Base-by-base conservation (phyloP, 2,113 vertebrate species). In the Poicephalus gulielmi region DNA sequence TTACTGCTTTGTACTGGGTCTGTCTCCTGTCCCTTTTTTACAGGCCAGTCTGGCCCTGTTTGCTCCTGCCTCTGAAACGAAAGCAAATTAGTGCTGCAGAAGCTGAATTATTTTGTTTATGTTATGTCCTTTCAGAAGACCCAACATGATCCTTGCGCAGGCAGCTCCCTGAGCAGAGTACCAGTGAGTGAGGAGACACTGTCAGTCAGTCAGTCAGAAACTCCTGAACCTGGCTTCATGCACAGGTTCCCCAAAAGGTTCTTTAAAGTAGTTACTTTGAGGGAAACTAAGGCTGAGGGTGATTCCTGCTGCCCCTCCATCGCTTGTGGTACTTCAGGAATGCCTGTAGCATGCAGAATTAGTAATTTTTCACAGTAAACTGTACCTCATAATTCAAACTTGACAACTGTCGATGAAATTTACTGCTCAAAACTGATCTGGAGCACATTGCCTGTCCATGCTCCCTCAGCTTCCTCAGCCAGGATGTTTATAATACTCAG, bases 401-500 rank as follows among this genome's bases (percentile, higher is more conserved):
- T 89, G 96, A 94, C 94, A 96, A 84, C 91, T 95, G 94, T 89
- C 94, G 91, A 43, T 92, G 95, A 92, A 96, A 96, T 96, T 94
- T 74, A 70, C 86, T 47, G 83, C 69, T 87, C 66, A 69, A 46
- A 94, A 73, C 44, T 94, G 94, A 97, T 94, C 79, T 92, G 25
- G 11, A 92, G 81, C 95, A 95, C 91, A 94, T 94, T 96, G 91
- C 94, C 86, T 96, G 91, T 43, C 66, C 90, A 13, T 31, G 62
- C 75, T 95, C 44, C 77, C 83, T 93, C 3, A 14, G 62, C 75
- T 95, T 41, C 77, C 83, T 92, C 3, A 14, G 94, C 87, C 96
- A 96, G 96, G 91, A 96, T 93, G 92, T 96, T 95, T 97, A 88
- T 94, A 87, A 95, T 92, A 94, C 75, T 94, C 81, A 83, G 77